phyloP scores from a whole-genome alignment of 2,113 vertebrate genomes.

The Nycticebus coucang region DNA sequence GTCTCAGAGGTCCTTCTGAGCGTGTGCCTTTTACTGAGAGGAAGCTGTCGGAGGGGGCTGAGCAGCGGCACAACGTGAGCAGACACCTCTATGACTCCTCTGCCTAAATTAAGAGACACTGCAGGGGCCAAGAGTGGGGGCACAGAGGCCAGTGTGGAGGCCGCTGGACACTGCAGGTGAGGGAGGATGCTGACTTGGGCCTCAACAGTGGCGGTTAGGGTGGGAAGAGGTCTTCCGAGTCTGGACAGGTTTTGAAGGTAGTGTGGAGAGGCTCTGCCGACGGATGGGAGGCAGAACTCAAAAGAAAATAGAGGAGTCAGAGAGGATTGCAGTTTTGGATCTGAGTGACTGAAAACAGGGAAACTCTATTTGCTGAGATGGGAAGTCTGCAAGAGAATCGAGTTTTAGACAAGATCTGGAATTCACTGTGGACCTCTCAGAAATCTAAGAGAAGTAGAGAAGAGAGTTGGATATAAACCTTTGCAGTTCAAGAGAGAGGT shows the following conservation, averaged over 20 bases:
- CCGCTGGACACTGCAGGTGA: neutral
- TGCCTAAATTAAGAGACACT: neutral
- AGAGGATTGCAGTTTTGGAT: neutral
- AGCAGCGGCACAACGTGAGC: neutral
- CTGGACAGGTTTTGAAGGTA: neutral
- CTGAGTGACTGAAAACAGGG: neutral
- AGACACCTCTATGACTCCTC: neutral
- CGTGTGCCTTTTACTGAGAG: neutral
- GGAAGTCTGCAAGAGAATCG: neutral
- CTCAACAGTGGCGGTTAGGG: neutral
- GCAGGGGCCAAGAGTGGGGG: neutral
- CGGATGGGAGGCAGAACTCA: neutral
- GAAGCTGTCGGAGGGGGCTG: neutral
- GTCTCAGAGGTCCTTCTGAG: neutral
- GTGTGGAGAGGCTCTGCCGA: neutral
- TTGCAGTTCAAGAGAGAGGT: neutral
- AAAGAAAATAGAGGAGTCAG: neutral
- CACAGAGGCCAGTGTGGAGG: neutral
- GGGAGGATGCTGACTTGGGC: neutral
- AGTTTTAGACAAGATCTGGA: neutral
- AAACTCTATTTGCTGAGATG: neutral
- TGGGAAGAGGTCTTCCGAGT: neutral
- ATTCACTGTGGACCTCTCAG: neutral
- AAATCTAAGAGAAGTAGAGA: neutral
- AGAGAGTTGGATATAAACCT: neutral